Evolutionary conservation across 2,113 vertebrate genomes (phyloP).

Genomic region (Menura novaehollandiae): DNA sequence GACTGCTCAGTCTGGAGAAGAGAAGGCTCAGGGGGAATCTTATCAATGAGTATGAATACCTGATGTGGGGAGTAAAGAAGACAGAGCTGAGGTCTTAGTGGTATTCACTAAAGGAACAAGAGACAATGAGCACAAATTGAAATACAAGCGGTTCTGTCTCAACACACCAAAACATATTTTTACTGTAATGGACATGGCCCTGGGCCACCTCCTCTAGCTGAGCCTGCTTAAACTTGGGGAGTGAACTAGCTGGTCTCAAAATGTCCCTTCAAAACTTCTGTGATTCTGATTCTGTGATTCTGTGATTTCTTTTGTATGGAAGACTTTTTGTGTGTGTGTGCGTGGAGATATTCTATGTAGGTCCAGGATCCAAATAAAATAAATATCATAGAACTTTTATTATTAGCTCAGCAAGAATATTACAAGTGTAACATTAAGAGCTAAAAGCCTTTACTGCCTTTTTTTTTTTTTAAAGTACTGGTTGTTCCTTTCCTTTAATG

Average conservation of each 20-base stretch:
- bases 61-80: not conserved
- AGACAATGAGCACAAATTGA: not conserved
- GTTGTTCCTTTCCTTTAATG: not conserved
- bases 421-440: not conserved
- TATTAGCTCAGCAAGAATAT: not conserved
- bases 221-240: fast-evolving
- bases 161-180: not conserved
- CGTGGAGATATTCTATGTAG: not conserved
- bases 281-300: not conserved
- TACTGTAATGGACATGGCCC: not conserved
- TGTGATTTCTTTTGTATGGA: not conserved
- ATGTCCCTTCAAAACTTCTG: not conserved
- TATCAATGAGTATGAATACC: not conserved
- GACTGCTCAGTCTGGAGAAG: not conserved
- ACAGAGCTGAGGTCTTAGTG: not conserved
- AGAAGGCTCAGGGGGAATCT: not conserved
- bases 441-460: fast-evolving
- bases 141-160: not conserved
- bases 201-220: not conserved
- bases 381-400: not conserved
- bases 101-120: not conserved
- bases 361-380: not conserved
- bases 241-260: not conserved
- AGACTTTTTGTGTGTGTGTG: not conserved
- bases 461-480: not conserved